Evolutionary conservation across 2,888 invertebrate species (phyloP), one percentile per base, ranked within the genome.

Genomic region (Pilophorus perplexus): DNA sequence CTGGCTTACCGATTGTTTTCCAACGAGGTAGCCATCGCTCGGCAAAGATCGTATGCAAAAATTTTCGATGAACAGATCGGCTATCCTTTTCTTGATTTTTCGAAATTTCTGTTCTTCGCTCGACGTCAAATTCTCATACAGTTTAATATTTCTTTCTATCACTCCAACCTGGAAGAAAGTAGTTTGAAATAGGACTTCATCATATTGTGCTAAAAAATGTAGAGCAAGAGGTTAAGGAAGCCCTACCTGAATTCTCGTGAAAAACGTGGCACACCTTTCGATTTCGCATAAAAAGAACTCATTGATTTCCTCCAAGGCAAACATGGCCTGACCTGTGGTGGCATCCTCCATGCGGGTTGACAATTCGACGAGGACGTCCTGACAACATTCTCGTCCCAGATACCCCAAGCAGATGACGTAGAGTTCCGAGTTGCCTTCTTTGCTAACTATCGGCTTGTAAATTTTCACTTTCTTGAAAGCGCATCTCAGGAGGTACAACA

Each of bases 351-450:
- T 44, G 2, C 38, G 37, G 16, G 20, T 20, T 4, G 46, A 38
- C 14, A 62, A 22, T 28, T 62, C 46, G 14, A 12, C 14, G 3
- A 62, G 18, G 22, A 62, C 20, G 18, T n/a, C 33, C 38, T 25
- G 20, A 18, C 27, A 33, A 1, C 28, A n/a, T 18, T 23, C 20
- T 10, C 28, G 25, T 14, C 67, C 67, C 1, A 8, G 4, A 54
- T 82, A 89, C 20, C 80, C 79, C 23, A 85, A 75, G 73, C 89
- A 90, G 25, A 96, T 80, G 0, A 93, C 82, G 75, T 97, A 97
- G 0, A 90, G 84, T 78, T 97, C 97, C 0, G 96, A 96, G 78
- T 97, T 97, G 5, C 96, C 96, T 74, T 89, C 87, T 75, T 93
- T 91, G n/a, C 96, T 96, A 0, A 92, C 90, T 0, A 85, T 87